Conservation (phyloP, 53 echinoderm and acorn worm genomes). For the Henricia sp. region DNA sequence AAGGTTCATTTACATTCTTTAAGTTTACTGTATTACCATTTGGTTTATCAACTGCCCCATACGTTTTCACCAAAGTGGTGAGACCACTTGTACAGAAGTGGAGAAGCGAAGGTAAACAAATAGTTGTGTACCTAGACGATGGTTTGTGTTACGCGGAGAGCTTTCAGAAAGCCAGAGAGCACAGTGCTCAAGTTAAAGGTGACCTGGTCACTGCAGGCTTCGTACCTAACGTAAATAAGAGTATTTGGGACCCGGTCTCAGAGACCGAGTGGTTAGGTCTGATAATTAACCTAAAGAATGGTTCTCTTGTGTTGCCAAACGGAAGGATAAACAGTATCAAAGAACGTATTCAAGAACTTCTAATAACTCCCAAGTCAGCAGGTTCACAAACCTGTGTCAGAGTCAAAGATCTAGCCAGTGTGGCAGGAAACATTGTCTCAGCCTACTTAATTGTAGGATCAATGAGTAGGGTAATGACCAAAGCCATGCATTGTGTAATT, state of each 20-base stretch:
- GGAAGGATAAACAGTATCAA: neutral
- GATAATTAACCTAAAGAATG: neutral
- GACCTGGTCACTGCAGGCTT: too few relatives aligned
- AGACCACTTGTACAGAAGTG: neutral
- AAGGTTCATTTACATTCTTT: neutral
- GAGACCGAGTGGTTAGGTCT: neutral
- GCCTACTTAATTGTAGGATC: neutral
- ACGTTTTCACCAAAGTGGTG: neutral
- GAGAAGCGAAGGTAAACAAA: neutral
- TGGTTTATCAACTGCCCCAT: neutral
- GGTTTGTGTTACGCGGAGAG: neutral
- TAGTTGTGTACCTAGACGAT: constrained; percentile 15
- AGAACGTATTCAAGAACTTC: too few relatives aligned
- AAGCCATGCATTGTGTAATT: neutral
- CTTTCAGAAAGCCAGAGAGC: neutral
- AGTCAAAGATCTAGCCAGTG: neutral
- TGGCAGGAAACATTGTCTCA: neutral
- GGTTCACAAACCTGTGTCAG: too few relatives aligned
- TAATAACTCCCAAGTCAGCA: too few relatives aligned
- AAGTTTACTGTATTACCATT: neutral
- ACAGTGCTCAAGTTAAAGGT: too few relatives aligned
- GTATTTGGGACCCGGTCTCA: neutral
- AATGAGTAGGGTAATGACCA: neutral
- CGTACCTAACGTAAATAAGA: too few relatives aligned
- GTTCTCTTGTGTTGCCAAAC: neutral